Conservation (phyloP, 2,888 invertebrate genomes). For the Volucella inflata region DNA sequence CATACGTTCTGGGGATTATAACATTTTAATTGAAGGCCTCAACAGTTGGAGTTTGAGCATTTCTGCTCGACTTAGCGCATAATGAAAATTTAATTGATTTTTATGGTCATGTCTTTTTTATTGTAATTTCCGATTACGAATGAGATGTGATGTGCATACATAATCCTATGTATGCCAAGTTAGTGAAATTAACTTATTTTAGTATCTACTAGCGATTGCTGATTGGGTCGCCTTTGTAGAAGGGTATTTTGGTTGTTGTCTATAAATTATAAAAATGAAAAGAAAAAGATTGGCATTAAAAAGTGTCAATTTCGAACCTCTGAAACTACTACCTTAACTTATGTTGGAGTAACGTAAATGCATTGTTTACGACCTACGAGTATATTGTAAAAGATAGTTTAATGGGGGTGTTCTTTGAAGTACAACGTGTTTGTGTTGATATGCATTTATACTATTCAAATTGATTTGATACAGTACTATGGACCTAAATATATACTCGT, state of each 20-base stretch:
- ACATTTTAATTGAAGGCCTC: slow-evolving; percentile 50
- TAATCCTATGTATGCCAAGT: neutral
- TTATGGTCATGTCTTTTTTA: slow-evolving; percentile 7
- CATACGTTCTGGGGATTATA: slow-evolving; percentile 26
- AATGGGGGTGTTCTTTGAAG: too few species aligned
- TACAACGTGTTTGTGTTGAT: too few species aligned
- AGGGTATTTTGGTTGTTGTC: neutral
- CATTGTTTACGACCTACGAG: too few species aligned
- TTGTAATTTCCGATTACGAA: slow-evolving; percentile 5
- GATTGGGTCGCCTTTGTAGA: slow-evolving; percentile 15
- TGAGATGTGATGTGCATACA: slow-evolving; percentile 5
- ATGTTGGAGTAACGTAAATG: too few species aligned
- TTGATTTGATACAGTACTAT: too few species aligned
- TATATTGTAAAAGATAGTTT: too few species aligned
- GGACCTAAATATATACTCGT: too few species aligned
- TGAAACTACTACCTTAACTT: too few species aligned
- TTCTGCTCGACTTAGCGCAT: slow-evolving; percentile 38
- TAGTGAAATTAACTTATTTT: slow-evolving; percentile 25
- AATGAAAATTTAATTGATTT: slow-evolving; percentile 52
- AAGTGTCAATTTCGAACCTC: too few species aligned
- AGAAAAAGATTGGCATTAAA: too few species aligned
- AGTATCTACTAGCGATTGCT: slow-evolving; percentile 35
- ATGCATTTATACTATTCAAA: too few species aligned
- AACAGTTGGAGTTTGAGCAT: neutral
- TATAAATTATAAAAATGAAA: too few species aligned